Evolutionary conservation across 2,797 vertebrate species (phyloP), one percentile per base, ranked within the genome.

Genomic region (Falco biarmicus): DNA sequence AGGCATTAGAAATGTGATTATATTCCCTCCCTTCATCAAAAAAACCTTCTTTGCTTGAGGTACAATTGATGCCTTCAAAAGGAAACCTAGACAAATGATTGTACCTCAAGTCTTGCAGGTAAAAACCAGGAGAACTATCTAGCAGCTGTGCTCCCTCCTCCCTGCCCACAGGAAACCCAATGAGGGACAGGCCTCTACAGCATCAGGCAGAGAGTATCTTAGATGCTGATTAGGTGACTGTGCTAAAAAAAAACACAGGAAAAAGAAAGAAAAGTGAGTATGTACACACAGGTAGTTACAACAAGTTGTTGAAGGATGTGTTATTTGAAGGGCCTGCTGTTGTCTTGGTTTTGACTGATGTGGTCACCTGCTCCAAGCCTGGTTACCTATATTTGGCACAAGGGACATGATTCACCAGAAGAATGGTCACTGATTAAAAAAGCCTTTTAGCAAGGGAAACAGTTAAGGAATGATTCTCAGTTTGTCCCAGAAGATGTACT

Each of bases 61-160:
- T 24, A 29, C 20, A 10, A 51, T 3, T 37, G 21, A 43, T 63
- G 21, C 7, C 28, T 84, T 65, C 59, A 69, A n/a, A 60, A 89
- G 28, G n/a, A 51, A 48, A 87, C 8, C 11, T n/a, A 54, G 19
- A 85, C 0, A 0, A 75, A 64, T 54, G 26, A 8, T 50, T 51
- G 14, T 15, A 71, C 69, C 26, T 50, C 34, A 84, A 76, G 29
- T 47, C 28, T 75, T 0, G 0, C 31, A 28, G 2, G 1, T 41
- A 21, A 84, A 87, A 82, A 4, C 2, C 11, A 69, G 32, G 37
- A 87, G 28, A 57, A 41, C 9, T 8, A 13, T 13, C 57, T 34
- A n/a, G 50, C 39, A 51, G 39, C 20, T 53, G 19, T 51, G 5
- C 9, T 54, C 20, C 8, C n/a, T 70, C 17, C n/a, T 39, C 17